phyloP scores from a whole-genome alignment of 2,797 vertebrate species.

The Vultur gryphus region DNA sequence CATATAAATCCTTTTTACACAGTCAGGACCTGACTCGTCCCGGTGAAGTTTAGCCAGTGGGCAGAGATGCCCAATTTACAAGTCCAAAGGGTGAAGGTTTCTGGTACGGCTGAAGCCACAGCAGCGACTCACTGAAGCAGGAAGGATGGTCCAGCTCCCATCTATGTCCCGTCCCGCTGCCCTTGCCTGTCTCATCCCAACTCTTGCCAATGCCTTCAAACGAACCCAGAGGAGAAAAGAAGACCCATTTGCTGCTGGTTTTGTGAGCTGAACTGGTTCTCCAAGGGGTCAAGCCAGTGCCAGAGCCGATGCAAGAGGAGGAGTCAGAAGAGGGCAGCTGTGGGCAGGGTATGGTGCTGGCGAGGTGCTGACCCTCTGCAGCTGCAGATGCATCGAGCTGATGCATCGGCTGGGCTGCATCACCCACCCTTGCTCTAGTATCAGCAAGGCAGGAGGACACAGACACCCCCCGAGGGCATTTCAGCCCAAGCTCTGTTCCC shows the following conservation, averaged over 20 bases:
- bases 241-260: neutral
- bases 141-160: neutral
- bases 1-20: neutral
- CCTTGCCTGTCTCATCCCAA: rapidly evolving
- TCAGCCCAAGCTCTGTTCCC: neutral
- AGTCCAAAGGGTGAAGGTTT: neutral
- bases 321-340: neutral
- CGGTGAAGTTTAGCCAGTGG: neutral
- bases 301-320: neutral
- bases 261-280: neutral
- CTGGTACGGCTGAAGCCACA: neutral
- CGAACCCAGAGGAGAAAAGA: neutral
- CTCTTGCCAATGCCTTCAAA: neutral
- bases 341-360: neutral
- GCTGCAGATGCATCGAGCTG: neutral
- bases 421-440: neutral
- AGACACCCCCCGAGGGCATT: neutral
- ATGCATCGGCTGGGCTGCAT: neutral
- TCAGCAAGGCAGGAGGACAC: neutral
- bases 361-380: neutral
- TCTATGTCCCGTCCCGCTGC: neutral
- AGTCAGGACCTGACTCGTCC: neutral
- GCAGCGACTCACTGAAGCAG: neutral
- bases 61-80: neutral
- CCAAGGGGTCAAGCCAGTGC: neutral